Conservation (phyloP, 2,888 invertebrate genomes). For the Limnephilus lunatus region DNA sequence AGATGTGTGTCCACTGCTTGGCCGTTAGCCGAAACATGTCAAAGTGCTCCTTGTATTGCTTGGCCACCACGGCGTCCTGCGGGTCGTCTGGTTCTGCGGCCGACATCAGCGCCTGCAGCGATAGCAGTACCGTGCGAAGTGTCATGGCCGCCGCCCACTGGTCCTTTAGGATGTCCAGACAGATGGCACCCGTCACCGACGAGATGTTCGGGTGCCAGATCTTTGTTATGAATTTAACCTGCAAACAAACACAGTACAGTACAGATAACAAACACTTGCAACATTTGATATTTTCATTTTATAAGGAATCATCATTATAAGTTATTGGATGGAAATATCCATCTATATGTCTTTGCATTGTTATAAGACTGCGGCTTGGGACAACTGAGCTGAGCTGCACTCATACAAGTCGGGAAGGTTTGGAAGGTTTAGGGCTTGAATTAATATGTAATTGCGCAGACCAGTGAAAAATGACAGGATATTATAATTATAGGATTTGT, state of each 20-base stretch:
- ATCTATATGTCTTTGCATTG: too few relatives aligned
- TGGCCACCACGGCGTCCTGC: constrained; percentile 97
- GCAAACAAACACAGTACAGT: constrained; percentile 67
- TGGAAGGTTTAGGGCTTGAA: too few relatives aligned
- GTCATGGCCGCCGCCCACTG: constrained; percentile 99
- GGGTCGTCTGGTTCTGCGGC: constrained; percentile 96
- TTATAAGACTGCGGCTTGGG: too few relatives aligned
- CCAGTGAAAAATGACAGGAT: too few relatives aligned
- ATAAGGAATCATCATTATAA: too few relatives aligned
- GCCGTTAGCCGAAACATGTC: constrained; percentile 94
- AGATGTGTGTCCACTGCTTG: constrained; percentile 95
- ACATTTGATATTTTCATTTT: too few relatives aligned
- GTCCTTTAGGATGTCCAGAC: constrained; percentile 98
- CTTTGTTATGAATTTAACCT: constrained; percentile 97
- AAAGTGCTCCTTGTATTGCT: constrained; percentile 94
- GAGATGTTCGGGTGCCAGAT: constrained; percentile 99
- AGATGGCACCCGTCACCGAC: constrained; percentile 98
- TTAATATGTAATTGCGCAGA: too few relatives aligned
- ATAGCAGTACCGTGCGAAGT: constrained; percentile 94
- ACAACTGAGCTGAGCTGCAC: too few relatives aligned
- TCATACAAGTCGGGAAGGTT: too few relatives aligned
- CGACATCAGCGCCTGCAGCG: constrained; percentile 95
- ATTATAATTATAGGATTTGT: too few relatives aligned
- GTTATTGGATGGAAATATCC: too few relatives aligned
- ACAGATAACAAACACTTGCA: not conserved